Base-by-base conservation (phyloP, 1,140 invertebrate species). In the Augochlora pura region DNA sequence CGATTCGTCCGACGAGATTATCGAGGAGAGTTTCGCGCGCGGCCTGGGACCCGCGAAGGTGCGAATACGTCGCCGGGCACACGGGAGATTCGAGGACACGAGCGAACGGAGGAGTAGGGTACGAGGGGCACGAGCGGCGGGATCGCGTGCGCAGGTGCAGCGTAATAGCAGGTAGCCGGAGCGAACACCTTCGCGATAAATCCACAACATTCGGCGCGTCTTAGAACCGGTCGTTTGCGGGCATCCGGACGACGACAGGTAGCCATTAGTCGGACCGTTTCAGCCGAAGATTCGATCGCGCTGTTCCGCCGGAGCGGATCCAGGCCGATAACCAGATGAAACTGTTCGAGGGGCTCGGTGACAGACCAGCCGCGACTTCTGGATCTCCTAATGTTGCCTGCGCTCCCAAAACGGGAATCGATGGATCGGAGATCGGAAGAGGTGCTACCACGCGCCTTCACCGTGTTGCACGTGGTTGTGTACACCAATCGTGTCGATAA, bases 81-180 rank as follows among this genome's bases (percentile, higher is more conserved):
- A 10, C 49, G 14, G 49, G 4, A 21, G 49, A 52, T 52, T 2
- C 54, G 21, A 57, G 54, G 54, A 57, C 18, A n/a, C 18, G 7
- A 7, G 21, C 0, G 54, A 57, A 57, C 54, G n/a, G 54, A 42
- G 23, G 38, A 65, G 38, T 21, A 39, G 27, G 39, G 57, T 49
- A 39, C 62, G 10, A 27, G 23, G 62, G 60, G 39, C 39, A 39
- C 69, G 54, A 71, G 54, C 60, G 60, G 39, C 60, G 54, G 54
- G 54, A 57, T 57, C 69, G 77, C 38, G 77, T 49, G 60, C 68
- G 77, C 77, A 79, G 77, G 23, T 79, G 77, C 75, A 23, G 46
- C 68, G 75, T 71, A 71, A 73, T 66, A 65, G 62, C 62, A 59
- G 77, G 49, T 63, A 54, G 46, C 18, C 27, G 10, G 27, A 57